Evolutionary conservation across 2,113 vertebrate genomes (phyloP), one percentile per base, ranked within the genome.

Genomic region (Hystrix brachyura): DNA sequence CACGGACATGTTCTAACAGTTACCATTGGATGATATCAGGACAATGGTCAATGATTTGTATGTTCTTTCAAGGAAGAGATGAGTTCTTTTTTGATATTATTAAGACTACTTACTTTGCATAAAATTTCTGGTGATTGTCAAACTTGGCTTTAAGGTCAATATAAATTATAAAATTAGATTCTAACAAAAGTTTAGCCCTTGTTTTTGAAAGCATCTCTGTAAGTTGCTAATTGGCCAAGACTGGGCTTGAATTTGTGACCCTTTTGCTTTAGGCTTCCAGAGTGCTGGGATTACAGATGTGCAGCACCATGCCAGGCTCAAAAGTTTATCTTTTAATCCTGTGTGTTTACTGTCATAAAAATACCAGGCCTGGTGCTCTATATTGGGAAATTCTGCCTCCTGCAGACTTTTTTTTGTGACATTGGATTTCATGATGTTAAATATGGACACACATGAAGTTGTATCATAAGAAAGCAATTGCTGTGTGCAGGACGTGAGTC

Each of bases 21-120:
- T 76, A 32, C 29, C 38, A 65, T 15, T 91, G 57, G 5, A n/a
- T 34, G 18, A 87, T 23, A 17, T 27, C 29, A 94, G 23, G 32
- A 82, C 51, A 84, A 55, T 65, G 34, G 10, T 19, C 34, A 87
- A 5, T 55, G 62, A 46, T 71, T 51, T 55, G 10, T 38, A 57
- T 48, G 90, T 78, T 48, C 55, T 92, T 94, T 89, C 80, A 71
- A 91, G 27, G 27, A 82, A 91, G 17, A 95, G 27, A 55, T 65
- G 17, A 43, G 0, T 53, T 80, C 25, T 83, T 11, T 89, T 62
- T 79, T 93, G n/a, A 85, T 27, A 83, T 93, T 86, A 60, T 67
- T 46, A 78, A 81, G 34, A 64, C 27, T 11, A 67, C 55, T 34
- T 94, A 59, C 72, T 34, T 88, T 38, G 29, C 12, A 18, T 64